Percentiles rank a stretch among this genome's conserved stretches.
Conservation (phyloP, 2,888 invertebrate species). For the Nasonovia ribisnigri region DNA sequence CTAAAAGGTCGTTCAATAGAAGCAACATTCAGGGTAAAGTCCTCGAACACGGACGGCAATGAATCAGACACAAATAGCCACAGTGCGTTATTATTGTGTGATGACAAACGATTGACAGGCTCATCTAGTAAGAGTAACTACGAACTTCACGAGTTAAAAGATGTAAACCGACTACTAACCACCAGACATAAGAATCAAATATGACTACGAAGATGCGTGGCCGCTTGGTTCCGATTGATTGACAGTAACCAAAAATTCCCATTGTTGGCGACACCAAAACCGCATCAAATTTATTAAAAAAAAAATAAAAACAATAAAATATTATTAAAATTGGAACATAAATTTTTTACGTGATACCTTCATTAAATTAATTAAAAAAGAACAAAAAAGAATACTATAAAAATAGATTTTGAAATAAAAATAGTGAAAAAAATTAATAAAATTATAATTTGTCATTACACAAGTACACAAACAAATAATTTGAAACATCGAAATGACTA, state of each 20-base stretch:
- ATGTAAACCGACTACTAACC: constrained; percentile 68
- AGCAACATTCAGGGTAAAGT: constrained; percentile 67
- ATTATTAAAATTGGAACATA: not conserved
- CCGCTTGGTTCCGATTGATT: constrained; percentile 67
- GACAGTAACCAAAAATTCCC: constrained; percentile 50
- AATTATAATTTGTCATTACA: not conserved
- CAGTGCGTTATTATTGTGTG: constrained; percentile 73
- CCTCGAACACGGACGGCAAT: constrained; percentile 70
- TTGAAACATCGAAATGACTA: constrained; percentile 1
- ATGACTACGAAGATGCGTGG: constrained; percentile 69
- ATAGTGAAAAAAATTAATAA: not conserved
- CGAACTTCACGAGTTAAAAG: constrained; percentile 80
- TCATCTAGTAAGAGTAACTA: constrained; percentile 79
- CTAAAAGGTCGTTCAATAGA: constrained; percentile 66
- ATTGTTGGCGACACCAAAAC: constrained; percentile 56
- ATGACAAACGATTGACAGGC: constrained; percentile 69
- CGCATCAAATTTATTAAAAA: constrained; percentile 41
- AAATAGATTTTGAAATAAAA: constrained; percentile 11
- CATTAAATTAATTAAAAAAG: not conserved
- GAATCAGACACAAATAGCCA: constrained; percentile 76
- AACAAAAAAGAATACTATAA: not conserved
- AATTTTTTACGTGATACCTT: not conserved
- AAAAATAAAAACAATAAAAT: constrained; percentile 11
- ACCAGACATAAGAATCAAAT: constrained; percentile 68
- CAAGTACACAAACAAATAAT: constrained; percentile 4